Evolutionary conservation across 2,113 vertebrate species (phyloP).

Genomic region (human (Homo sapiens)): DNA sequence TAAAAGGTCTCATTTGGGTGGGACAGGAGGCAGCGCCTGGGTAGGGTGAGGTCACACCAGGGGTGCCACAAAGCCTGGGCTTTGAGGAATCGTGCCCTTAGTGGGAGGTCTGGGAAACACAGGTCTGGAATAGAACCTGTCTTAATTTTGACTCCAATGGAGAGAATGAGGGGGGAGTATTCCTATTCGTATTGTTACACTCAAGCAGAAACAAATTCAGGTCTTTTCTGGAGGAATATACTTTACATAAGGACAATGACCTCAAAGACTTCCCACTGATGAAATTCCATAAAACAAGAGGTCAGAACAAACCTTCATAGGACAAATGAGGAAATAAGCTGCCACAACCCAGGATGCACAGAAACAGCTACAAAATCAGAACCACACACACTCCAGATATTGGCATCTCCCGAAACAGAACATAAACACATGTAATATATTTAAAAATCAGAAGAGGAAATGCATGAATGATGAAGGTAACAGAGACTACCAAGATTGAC

Average conservation of each 20-base stretch:
- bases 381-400: rapidly evolving
- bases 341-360: background rate
- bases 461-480: background rate
- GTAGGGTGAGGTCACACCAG: background rate
- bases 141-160: background rate
- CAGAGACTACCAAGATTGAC: background rate
- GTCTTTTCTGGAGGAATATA: background rate
- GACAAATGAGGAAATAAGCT: too few relatives aligned
- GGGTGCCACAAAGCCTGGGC: background rate
- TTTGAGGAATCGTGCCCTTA: rapidly evolving
- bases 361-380: background rate
- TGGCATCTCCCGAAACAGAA: background rate
- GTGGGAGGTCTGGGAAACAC: background rate
- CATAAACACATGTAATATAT: rapidly evolving
- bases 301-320: background rate
- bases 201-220: background rate
- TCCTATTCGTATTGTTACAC: background rate
- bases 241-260: background rate
- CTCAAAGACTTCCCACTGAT: background rate
- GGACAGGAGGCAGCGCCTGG: background rate
- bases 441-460: background rate
- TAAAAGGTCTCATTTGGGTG: rapidly evolving
- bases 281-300: background rate
- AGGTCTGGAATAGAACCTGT: background rate
- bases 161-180: background rate